Evolutionary conservation across 1,140 invertebrate genomes (phyloP).

Genomic region (Xylocopa sonorina): DNA sequence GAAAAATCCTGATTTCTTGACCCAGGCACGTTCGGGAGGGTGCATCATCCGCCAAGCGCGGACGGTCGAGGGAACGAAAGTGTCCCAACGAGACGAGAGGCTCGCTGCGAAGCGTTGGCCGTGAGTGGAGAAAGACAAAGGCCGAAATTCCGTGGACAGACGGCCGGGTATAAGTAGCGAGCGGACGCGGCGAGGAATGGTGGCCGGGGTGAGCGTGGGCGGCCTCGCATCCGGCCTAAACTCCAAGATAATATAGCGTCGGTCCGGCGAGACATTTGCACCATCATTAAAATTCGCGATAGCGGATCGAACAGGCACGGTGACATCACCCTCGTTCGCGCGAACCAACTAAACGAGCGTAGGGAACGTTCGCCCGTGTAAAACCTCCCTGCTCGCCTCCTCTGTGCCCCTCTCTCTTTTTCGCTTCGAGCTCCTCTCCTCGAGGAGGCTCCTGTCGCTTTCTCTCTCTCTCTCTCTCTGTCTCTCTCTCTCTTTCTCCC

Average conservation of each 20-base stretch:
- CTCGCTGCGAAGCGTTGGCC: background rate
- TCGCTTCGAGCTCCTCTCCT: background rate
- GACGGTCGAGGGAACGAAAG: background rate
- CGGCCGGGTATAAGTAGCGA: conserved; percentile 45
- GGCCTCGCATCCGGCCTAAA: conserved; percentile 81
- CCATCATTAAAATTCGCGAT: conserved; percentile 83
- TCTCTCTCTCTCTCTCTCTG: background rate
- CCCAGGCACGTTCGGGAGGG: no score
- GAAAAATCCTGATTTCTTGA: no score
- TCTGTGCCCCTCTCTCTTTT: background rate
- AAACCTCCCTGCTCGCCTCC: conserved; percentile 63
- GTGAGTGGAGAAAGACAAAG: conserved; percentile 43
- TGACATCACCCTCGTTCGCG: conserved; percentile 80
- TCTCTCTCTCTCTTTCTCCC: background rate
- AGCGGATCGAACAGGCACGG: conserved; percentile 81
- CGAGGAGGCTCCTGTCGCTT: no score
- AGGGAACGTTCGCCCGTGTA: conserved; percentile 70
- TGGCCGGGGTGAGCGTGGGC: conserved; percentile 75
- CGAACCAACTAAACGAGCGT: conserved; percentile 80
- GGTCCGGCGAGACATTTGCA: conserved; percentile 81
- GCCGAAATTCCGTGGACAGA: conserved; percentile 54
- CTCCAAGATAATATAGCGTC: conserved; percentile 81
- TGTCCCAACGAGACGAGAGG: background rate
- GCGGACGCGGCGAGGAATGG: conserved; percentile 44
- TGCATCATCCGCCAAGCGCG: background rate